Conservation (phyloP, 2,888 invertebrate species). For the Portevinia maculata region DNA sequence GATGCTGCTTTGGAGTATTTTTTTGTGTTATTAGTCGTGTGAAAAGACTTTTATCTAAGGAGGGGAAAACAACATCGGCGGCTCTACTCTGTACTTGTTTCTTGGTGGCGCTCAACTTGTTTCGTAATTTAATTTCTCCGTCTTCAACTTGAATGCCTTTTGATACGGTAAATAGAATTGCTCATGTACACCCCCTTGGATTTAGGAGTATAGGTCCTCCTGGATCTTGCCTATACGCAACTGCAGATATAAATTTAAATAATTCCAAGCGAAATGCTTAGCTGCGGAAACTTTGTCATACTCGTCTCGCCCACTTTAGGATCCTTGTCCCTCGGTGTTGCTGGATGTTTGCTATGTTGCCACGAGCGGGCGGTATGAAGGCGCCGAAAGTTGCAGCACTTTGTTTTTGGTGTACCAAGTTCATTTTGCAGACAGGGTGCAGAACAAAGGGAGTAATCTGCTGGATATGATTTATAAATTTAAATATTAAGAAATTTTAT, state of each 20-base stretch:
- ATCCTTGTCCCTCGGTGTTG: constrained; percentile 19
- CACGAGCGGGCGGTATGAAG: background rate
- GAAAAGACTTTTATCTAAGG: constrained; percentile 9
- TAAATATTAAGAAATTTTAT: no score
- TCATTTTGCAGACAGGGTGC: no score
- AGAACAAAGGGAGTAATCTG: no score
- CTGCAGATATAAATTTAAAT: constrained; percentile 58
- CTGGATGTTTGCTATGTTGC: no score
- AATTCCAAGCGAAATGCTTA: constrained; percentile 55
- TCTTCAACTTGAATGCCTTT: constrained; percentile 70
- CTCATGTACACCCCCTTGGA: constrained; percentile 36
- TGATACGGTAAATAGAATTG: constrained; percentile 70
- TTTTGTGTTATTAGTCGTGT: background rate
- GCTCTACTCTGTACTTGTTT: constrained; percentile 13
- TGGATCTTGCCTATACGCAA: background rate
- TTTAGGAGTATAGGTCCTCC: background rate
- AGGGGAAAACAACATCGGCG: constrained; percentile 19
- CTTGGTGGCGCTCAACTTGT: constrained; percentile 62
- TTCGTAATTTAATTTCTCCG: constrained; percentile 71
- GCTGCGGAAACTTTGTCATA: constrained; percentile 67
- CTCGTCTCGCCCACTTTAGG: constrained; percentile 20
- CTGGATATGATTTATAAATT: no score
- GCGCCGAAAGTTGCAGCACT: constrained; percentile 36
- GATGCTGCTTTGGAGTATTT: constrained; percentile 29
- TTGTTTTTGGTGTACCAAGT: no score